phyloP scores from a whole-genome alignment of 2,113 vertebrate species.

The Epinephelus moara region DNA sequence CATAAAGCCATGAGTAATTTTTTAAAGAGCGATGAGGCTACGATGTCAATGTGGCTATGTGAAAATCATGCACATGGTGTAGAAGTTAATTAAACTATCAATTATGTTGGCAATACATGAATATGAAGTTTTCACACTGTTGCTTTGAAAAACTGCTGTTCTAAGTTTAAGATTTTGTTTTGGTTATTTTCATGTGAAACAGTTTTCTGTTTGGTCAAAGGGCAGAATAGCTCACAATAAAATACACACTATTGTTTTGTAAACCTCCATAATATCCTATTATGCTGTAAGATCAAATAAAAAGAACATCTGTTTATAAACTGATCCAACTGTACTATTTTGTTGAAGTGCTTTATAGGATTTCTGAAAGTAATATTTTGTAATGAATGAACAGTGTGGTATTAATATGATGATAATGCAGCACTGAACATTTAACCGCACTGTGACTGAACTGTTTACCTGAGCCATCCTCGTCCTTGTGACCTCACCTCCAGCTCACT shows the following conservation, averaged over 20 bases:
- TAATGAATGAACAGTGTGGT: neutral
- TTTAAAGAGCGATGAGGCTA: neutral
- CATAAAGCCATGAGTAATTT: neutral
- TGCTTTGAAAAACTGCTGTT: slow-evolving; percentile 15
- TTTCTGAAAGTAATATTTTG: neutral
- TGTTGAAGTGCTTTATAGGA: neutral
- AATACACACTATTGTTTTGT: slow-evolving; percentile 18
- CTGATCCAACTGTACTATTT: neutral
- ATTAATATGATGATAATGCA: neutral
- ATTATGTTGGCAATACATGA: neutral
- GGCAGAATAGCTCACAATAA: neutral
- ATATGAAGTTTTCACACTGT: neutral
- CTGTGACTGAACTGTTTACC: neutral
- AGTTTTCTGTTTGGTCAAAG: neutral
- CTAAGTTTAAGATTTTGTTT: neutral
- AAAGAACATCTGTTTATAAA: slow-evolving; percentile 8
- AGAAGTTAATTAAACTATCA: neutral
- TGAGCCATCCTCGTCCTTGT: too few relatives aligned
- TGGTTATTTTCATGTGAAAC: neutral
- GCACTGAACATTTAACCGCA: neutral
- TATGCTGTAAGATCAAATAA: slow-evolving; percentile 10
- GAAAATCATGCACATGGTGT: neutral
- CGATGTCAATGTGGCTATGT: neutral
- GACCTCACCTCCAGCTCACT: neutral
- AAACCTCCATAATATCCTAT: slow-evolving; percentile 1